Evolutionary conservation across 2,797 vertebrate species (phyloP).

Genomic region (Sebastes itinus): DNA sequence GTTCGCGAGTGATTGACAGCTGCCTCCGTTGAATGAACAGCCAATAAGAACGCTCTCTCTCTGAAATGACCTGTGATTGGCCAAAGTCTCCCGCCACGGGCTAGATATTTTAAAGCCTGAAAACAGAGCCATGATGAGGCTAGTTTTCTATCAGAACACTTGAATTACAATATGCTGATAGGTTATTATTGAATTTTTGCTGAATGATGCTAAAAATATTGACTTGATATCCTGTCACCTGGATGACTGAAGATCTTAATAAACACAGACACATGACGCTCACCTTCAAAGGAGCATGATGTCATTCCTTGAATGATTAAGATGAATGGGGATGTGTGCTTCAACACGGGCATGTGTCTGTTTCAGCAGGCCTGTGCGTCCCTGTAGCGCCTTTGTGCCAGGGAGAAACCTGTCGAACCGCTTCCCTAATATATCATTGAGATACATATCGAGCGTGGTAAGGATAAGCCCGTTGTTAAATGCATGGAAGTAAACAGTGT

Average conservation of each 20-base stretch:
- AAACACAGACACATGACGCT: not conserved
- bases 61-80: no score
- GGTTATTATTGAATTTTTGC: no score
- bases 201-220: not conserved
- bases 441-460: constrained; percentile 23
- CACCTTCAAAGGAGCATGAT: constrained; percentile 13
- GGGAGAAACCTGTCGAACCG: constrained; percentile 54
- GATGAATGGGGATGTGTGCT: constrained; percentile 21
- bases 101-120: no score
- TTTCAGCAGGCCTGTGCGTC: constrained; percentile 22
- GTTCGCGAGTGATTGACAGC: not conserved
- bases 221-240: not conserved
- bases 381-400: constrained; percentile 18
- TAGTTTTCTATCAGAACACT: no score
- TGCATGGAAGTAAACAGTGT: constrained; percentile 27
- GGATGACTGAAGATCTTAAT: not conserved
- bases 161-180: no score
- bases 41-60: no score
- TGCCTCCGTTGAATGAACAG: not conserved
- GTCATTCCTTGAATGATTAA: constrained; percentile 26
- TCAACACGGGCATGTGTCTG: not conserved
- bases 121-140: no score
- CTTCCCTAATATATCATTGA: constrained; percentile 37
- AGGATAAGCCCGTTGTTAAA: constrained; percentile 32
- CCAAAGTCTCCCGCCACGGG: no score